phyloP scores from a whole-genome alignment of 64 coral and sea anemone species.

The Anthopleura sola region DNA sequence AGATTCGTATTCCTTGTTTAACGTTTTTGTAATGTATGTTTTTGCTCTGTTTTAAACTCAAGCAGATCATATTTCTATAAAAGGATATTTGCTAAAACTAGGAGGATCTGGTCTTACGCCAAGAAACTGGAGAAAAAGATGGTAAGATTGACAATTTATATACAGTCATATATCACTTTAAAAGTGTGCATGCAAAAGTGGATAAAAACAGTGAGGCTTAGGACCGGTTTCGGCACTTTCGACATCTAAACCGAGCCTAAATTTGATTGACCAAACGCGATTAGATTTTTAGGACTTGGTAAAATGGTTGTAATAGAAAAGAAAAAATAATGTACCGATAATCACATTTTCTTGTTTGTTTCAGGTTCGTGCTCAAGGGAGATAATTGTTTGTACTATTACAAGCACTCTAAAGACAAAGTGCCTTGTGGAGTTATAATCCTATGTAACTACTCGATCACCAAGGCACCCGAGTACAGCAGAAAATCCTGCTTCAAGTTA shows the following conservation, averaged over 20 bases:
- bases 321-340: neutral
- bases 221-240: no score
- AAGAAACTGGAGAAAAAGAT: slow-evolving; percentile 94
- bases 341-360: neutral
- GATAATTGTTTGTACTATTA: slow-evolving; percentile 94
- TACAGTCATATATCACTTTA: no score
- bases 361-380: slow-evolving; percentile 54
- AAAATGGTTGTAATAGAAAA: no score
- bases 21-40: neutral
- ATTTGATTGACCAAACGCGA: no score
- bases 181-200: no score
- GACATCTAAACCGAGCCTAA: no score
- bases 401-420: slow-evolving; percentile 78
- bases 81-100: slow-evolving; percentile 85
- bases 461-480: slow-evolving; percentile 75
- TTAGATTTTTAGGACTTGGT: no score
- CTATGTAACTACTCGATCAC: slow-evolving; percentile 83
- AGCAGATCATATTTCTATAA: slow-evolving; percentile 37
- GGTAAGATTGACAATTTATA: slow-evolving; percentile 53
- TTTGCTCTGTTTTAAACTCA: neutral
- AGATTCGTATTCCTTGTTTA: neutral
- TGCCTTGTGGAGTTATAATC: slow-evolving; percentile 80
- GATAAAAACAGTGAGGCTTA: no score
- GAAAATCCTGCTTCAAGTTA: slow-evolving; percentile 78
- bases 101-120: slow-evolving; percentile 89